These are phyloP conservation scores for Miichthys miiuy DNA, from an alignment of 2,797 vertebrate species.

Conservation along the genomic window DNA sequence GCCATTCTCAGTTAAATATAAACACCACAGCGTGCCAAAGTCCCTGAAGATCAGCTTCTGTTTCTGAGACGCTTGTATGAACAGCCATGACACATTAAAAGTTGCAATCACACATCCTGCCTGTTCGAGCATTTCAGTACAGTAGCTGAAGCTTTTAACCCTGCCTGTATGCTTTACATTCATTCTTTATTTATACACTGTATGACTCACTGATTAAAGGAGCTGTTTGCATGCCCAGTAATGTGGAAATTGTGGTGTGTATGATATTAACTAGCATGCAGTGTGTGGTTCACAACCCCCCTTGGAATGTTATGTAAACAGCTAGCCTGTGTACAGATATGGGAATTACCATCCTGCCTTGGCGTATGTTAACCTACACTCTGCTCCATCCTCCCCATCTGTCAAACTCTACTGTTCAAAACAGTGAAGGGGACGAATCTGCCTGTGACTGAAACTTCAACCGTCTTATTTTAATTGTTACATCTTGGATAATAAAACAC, in stretches of 20 bases:
- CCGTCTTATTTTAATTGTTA: neutral
- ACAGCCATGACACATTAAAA: conserved; percentile 35
- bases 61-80: conserved; percentile 6
- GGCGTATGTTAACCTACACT: conserved; percentile 61
- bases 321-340: conserved; percentile 44
- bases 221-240: conserved; percentile 33
- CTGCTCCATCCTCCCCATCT: conserved; percentile 57
- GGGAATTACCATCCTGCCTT: conserved; percentile 63
- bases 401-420: conserved; percentile 42
- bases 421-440: conserved; percentile 31
- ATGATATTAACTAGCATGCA: conserved; percentile 44
- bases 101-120: conserved; percentile 26
- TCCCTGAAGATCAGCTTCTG: conserved; percentile 29
- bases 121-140: neutral
- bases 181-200: conserved; percentile 56
- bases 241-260: conserved; percentile 47
- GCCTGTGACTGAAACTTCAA: conserved; percentile 16
- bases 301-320: conserved; percentile 66
- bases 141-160: conserved; percentile 44
- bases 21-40: conserved; percentile 5
- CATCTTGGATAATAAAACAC: neutral
- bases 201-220: conserved; percentile 58
- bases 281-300: conserved; percentile 46
- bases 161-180: conserved; percentile 44
- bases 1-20: conserved; percentile 6